These are phyloP conservation scores for Spilosoma lubricipeda DNA, from an alignment of 2,888 invertebrate genomes.

Conservation along the genomic window DNA sequence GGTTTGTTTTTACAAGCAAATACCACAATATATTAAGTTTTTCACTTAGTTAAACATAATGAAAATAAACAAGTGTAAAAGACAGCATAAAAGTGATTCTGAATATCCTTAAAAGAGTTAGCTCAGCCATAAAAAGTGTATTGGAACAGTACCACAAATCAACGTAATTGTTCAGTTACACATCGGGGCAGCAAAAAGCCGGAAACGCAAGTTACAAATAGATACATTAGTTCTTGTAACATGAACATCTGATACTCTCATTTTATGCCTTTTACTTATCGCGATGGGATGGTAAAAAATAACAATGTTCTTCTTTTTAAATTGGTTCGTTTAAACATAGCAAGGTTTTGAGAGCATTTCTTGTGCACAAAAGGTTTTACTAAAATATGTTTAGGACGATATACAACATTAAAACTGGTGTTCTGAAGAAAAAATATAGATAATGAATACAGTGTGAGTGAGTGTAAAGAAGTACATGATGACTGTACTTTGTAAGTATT, in stretches of 20 bases:
- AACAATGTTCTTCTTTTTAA: conserved; percentile 8
- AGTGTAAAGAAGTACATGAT: too few relatives aligned
- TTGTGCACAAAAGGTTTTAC: too few relatives aligned
- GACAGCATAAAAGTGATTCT: conserved; percentile 1
- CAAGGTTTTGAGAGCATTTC: background rate
- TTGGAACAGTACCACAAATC: conserved; percentile 46
- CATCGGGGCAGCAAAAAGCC: conserved; percentile 67
- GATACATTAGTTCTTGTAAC: conserved; percentile 80
- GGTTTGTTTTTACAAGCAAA: too few relatives aligned
- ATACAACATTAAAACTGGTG: too few relatives aligned
- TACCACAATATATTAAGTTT: background rate
- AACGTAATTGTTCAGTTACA: conserved; percentile 51
- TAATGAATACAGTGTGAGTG: too few relatives aligned
- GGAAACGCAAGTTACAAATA: conserved; percentile 78
- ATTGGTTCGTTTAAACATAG: conserved; percentile 6
- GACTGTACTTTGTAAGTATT: too few relatives aligned
- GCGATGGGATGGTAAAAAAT: conserved; percentile 41
- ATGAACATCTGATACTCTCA: conserved; percentile 73
- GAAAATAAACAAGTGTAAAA: background rate
- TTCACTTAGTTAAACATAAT: background rate
- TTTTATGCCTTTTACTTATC: conserved; percentile 55
- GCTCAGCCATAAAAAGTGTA: conserved; percentile 24
- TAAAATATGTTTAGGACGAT: background rate
- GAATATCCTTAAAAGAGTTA: conserved; percentile 17
- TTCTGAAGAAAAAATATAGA: background rate